phyloP scores from a whole-genome alignment of 2,113 vertebrate genomes.

The Pseudopipra pipra region DNA sequence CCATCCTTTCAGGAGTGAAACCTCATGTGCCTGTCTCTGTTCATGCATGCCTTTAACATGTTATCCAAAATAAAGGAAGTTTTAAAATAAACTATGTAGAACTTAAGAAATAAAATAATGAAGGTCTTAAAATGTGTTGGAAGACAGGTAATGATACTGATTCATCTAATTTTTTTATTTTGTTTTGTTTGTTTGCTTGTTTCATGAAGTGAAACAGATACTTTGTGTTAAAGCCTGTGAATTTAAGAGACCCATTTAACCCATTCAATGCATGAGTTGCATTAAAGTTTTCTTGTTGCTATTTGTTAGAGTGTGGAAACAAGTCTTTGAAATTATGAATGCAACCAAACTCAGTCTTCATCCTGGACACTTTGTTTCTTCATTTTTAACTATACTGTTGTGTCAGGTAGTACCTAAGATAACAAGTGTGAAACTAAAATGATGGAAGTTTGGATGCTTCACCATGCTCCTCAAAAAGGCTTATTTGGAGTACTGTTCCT shows the following conservation, averaged over 20 bases:
- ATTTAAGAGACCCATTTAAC: background rate
- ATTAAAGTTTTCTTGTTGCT: background rate
- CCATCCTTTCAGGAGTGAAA: too few relatives aligned
- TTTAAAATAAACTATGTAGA: background rate
- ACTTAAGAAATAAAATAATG: background rate
- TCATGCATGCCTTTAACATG: too few relatives aligned
- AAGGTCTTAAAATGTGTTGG: background rate
- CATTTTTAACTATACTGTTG: rapidly evolving
- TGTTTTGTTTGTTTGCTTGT: background rate
- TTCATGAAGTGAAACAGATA: background rate
- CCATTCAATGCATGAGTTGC: background rate
- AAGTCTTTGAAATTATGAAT: background rate
- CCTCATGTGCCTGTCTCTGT: too few relatives aligned
- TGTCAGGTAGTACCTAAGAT: background rate
- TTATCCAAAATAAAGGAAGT: too few relatives aligned
- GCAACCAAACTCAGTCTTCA: background rate
- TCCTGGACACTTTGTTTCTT: background rate
- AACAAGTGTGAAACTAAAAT: background rate
- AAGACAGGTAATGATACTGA: background rate
- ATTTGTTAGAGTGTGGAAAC: background rate
- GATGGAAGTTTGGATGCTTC: background rate
- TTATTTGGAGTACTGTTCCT: background rate
- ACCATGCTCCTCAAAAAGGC: background rate
- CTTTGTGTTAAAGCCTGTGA: background rate
- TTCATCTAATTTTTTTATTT: background rate